These are phyloP conservation scores for Chesias legatella DNA, from an alignment of 2,888 invertebrate genomes.

Conservation along the genomic window DNA sequence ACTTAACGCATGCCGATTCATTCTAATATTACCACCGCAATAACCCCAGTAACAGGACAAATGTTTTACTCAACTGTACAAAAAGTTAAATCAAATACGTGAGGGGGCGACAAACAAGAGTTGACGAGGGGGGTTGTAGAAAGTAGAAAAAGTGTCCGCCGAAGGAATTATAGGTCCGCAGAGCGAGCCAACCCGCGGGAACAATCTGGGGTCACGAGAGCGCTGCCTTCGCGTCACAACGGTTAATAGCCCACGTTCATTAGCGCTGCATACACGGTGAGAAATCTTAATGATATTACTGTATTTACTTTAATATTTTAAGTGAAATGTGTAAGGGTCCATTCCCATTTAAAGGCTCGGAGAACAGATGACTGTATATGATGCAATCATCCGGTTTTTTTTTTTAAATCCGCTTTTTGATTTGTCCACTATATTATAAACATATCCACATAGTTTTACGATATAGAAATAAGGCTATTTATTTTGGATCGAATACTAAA, in stretches of 20 bases:
- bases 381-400: too few species aligned
- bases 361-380: too few species aligned
- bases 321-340: too few species aligned
- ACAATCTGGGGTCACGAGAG: conserved; percentile 18
- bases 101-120: conserved; percentile 57
- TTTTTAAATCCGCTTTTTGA: too few species aligned
- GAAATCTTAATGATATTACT: conserved; percentile 5
- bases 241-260: conserved; percentile 5
- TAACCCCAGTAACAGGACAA: too few species aligned
- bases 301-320: neutral
- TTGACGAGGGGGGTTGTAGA: conserved; percentile 14
- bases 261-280: conserved; percentile 1
- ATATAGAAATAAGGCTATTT: too few species aligned
- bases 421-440: too few species aligned
- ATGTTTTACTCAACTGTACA: conserved; percentile 32
- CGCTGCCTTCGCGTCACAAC: conserved; percentile 10
- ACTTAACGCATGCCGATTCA: conserved; percentile 40
- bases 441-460: too few species aligned
- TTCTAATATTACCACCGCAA: conserved; percentile 49
- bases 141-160: conserved; percentile 44
- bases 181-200: conserved; percentile 24
- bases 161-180: conserved; percentile 59
- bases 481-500: too few species aligned
- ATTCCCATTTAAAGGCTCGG: too few species aligned
- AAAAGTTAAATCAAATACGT: conserved; percentile 71